phyloP scores from a whole-genome alignment of 2,888 invertebrate species.

The Cerceris rybyensis region DNA sequence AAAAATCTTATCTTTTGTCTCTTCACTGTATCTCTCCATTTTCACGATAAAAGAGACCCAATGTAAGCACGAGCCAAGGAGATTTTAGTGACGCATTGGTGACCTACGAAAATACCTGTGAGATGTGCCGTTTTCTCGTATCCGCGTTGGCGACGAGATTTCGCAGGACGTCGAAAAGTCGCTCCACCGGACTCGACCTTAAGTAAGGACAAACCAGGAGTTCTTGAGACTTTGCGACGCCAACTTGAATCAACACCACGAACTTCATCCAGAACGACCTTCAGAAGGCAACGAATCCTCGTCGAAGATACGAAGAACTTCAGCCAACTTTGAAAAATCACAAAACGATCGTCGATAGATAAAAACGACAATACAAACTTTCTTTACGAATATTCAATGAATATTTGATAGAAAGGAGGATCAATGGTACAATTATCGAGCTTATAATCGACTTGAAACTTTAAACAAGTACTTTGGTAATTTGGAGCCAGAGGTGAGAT shows the following conservation, averaged over 20 bases:
- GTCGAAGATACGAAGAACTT: no score
- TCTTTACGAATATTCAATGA: no score
- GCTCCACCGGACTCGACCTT: constrained; percentile 66
- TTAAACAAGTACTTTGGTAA: no score
- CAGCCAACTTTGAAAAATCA: no score
- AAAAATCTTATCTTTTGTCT: constrained; percentile 20
- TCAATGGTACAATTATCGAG: no score
- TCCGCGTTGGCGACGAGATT: constrained; percentile 62
- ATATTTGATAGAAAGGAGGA: no score
- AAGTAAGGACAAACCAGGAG: constrained; percentile 38
- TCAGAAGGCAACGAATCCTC: no score
- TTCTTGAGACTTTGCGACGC: neutral
- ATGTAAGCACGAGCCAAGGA: neutral
- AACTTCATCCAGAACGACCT: no score
- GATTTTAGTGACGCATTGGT: constrained; percentile 5
- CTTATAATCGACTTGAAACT: no score
- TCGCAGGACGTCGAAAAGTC: constrained; percentile 73
- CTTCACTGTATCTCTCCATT: neutral
- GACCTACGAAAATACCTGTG: constrained; percentile 17
- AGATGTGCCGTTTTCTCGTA: constrained; percentile 44
- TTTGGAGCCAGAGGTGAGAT: no score
- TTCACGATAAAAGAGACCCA: constrained; percentile 5
- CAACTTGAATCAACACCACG: neutral
- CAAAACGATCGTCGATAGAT: no score
- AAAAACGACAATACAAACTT: no score